These are phyloP conservation scores for Spodoptera littoralis DNA, from an alignment of 2,888 invertebrate species.

Conservation along the genomic window DNA sequence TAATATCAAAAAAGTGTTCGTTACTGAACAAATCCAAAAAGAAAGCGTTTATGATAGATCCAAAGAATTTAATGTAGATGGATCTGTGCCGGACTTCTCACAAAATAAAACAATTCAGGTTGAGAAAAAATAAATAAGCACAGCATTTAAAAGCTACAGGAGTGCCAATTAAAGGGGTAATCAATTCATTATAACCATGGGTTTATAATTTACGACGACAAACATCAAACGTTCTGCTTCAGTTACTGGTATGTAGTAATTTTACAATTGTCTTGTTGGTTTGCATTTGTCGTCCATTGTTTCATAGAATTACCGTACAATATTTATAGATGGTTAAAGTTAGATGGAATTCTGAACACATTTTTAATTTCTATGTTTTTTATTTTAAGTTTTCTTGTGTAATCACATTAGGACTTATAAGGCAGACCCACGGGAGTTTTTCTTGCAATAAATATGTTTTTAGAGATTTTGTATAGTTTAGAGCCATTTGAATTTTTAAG, in stretches of 20 bases:
- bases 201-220: conserved; percentile 52
- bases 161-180: conserved; percentile 27
- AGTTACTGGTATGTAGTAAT: conserved; percentile 39
- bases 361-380: background rate
- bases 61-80: too few relatives aligned
- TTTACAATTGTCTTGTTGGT: conserved; percentile 45
- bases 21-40: too few relatives aligned
- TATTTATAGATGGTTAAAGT: conserved; percentile 25
- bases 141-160: conserved; percentile 7
- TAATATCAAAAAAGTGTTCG: too few relatives aligned
- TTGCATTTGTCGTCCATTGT: conserved; percentile 21
- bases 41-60: too few relatives aligned
- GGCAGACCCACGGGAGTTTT: too few relatives aligned
- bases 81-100: background rate
- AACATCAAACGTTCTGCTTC: conserved; percentile 41
- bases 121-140: background rate
- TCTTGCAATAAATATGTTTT: too few relatives aligned
- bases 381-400: too few relatives aligned
- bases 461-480: too few relatives aligned
- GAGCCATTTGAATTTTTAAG: too few relatives aligned
- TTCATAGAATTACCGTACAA: conserved; percentile 36
- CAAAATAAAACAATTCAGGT: background rate
- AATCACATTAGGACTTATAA: too few relatives aligned
- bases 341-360: conserved; percentile 5
- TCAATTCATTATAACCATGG: conserved; percentile 42